Evolutionary conservation across 2,888 invertebrate genomes (phyloP).

Genomic region (Pardosa pseudoannulata): DNA sequence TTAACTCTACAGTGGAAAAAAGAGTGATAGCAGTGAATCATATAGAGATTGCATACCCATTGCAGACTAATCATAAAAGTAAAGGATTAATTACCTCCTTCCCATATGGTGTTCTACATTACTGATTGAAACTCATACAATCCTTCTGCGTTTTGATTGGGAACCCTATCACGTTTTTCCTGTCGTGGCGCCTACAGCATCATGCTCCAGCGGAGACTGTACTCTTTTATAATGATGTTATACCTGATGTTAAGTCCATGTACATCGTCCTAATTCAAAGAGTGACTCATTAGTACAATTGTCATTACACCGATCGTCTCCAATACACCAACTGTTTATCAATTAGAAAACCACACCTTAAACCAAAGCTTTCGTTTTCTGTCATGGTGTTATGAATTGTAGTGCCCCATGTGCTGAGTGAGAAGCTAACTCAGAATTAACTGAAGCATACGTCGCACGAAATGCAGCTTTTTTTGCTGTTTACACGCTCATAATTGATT

Average conservation of each 20-base stretch:
- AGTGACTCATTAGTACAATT: not conserved
- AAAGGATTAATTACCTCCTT: not conserved
- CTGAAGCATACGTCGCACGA: not conserved
- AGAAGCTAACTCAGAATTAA: not conserved
- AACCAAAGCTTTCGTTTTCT: not conserved
- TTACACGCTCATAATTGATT: constrained; percentile 7
- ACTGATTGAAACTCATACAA: not conserved
- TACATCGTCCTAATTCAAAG: not conserved
- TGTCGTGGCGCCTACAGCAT: not conserved
- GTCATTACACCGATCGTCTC: not conserved
- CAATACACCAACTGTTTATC: not conserved
- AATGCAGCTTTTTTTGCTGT: not conserved
- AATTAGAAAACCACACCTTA: constrained; percentile 4
- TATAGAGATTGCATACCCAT: no score
- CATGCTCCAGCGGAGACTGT: not conserved
- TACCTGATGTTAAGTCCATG: not conserved
- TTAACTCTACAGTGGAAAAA: no score
- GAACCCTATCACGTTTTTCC: not conserved
- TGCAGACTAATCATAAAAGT: not conserved
- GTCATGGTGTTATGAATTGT: not conserved
- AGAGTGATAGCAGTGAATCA: no score
- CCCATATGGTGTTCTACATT: not conserved
- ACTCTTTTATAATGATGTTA: not conserved
- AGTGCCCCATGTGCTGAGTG: not conserved
- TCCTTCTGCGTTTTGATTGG: not conserved